Evolutionary conservation across 2,113 vertebrate species (phyloP), one percentile per base, ranked within the genome.

Genomic region (Labeo rohita): DNA sequence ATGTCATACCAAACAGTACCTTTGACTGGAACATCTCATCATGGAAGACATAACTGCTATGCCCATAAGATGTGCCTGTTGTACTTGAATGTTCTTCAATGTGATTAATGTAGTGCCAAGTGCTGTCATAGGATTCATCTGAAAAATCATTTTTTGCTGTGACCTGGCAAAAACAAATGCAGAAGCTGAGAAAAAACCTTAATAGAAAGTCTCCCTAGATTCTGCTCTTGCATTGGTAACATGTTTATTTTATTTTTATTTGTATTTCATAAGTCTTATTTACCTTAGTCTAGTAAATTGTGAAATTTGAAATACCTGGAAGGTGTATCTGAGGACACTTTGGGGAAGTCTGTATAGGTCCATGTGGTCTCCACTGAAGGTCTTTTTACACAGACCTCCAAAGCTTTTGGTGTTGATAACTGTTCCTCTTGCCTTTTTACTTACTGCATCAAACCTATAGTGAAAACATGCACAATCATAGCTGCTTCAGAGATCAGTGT

Each of bases 331-430:
- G 28, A 98, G 95, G 82, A 96, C 4, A 15, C 93, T 98, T 75
- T 96, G 96, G 72, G 97, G 97, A 70, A 98, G 92, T 74, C 98
- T 93, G 89, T 95, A 98, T 74, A 80, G 93, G 12, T 94, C 49
- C 83, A 65, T 93, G 63, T 93, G 90, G 70, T 98, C 95, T 0
- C 94, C 96, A 0, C 96, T 97, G 59, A 96, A 98, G 50, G 96
- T 94, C 45, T 96, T 98, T 87, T 96, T 94, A 91, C 97, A 99
- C 50, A 97, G 96, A 11, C 97, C 97, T 84, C 96, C 97, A 86
- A 97, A 99, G 75, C 94, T 97, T 87, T 92, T 95, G 18, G 97
- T 97, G 88, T 98, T 95, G 91, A 99, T 96, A 15, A 98, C 97
- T 76, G 77, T 92, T 16, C 81, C 94, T 74, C 85, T 95, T n/a